Evolutionary conservation across 2,113 vertebrate genomes (phyloP), one percentile per base, ranked within the genome.

Genomic region (Hiodon alosoides): DNA sequence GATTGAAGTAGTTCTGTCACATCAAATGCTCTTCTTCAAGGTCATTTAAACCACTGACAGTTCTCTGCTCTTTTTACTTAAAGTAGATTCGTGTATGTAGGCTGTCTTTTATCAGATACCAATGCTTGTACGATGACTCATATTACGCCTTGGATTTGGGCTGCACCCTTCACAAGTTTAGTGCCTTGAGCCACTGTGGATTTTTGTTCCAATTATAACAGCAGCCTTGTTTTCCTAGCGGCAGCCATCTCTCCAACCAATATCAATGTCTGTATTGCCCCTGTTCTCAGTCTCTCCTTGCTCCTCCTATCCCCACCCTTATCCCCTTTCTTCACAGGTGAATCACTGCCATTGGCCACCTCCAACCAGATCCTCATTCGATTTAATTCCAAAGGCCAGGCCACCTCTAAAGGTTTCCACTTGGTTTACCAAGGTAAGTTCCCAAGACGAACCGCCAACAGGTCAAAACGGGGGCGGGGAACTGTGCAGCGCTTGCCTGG

Each of bases 321-420:
- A 13, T 73, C 7, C 67, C 5, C 69, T 68, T 62, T 72, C 31
- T 80, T 81, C 59, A 59, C 80, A 99, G 97, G 97, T 73, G 97
- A 99, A 89, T 98, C 97, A 0, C 85, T 99, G 76, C 96, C 97
- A 0, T 80, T 99, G 80, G 97, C 96, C 70, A 96, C 95, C 65
- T 94, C 96, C 89, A 98, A 98, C 90, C 93, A 99, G 90, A 93
- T 99, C 81, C 91, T 98, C 70, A 95, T 99, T 81, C 95, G 94
- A 74, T 99, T 99, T 78, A 95, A 89, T 78, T 93, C 97, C 83
- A 98, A 96, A 90, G 94, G 95, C 69, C 95, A 95, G 13, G 92
- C 91, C 10, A 95, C 93, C 75, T 96, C 94, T 74, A 94, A 87
- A 87, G 97, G 97, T n/a, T 99, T 99, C 85, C 97, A 99, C 84